Percentiles rank a stretch among this genome's conserved stretches.
Evolutionary conservation across 2,113 vertebrate genomes (phyloP).

Genomic region (Fukomys damarensis): DNA sequence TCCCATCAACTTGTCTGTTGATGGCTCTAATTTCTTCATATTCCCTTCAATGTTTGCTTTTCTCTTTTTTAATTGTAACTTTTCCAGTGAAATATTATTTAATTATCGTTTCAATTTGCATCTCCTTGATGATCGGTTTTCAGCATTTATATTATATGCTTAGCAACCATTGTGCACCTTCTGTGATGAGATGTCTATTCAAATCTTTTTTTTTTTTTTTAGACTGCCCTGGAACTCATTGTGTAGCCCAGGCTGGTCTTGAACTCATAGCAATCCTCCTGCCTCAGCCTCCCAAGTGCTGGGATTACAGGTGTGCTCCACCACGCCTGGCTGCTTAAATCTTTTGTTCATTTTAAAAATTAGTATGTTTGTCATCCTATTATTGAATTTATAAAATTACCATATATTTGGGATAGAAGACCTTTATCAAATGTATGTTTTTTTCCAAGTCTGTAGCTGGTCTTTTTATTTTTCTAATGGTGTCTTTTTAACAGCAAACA

Average conservation of each 20-base stretch:
- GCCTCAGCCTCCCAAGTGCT: no score
- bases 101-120: background rate
- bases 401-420: background rate
- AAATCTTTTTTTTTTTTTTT: no score
- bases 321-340: no score
- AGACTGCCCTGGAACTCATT: no score
- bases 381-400: background rate
- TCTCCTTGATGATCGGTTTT: background rate
- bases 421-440: conserved; percentile 13
- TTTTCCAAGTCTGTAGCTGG: background rate
- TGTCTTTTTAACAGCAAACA: background rate
- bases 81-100: background rate
- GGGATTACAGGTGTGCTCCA: no score
- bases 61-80: background rate
- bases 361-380: background rate
- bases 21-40: background rate
- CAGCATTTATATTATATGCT: background rate
- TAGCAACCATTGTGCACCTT: background rate
- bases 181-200: background rate
- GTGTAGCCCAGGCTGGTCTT: no score
- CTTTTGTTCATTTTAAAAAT: background rate
- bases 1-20: background rate
- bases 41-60: background rate
- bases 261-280: no score
- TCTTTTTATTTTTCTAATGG: conserved; percentile 18